phyloP scores from a whole-genome alignment of 2,797 vertebrate genomes.

The Sitta carolinensis region DNA sequence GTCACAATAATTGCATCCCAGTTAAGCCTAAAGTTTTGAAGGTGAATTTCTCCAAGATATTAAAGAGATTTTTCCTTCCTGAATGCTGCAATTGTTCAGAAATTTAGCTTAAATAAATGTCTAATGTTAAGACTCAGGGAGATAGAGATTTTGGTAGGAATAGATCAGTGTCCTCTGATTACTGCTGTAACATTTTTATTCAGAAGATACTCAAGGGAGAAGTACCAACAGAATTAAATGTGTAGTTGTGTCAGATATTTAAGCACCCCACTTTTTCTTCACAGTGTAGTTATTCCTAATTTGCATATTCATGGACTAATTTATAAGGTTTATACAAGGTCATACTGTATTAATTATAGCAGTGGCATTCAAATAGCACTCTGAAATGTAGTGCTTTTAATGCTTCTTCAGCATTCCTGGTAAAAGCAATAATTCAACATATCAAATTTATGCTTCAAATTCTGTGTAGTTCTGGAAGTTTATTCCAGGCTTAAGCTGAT shows the following conservation, averaged over 20 bases:
- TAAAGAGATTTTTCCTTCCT: not conserved
- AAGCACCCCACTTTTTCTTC: conserved; percentile 42
- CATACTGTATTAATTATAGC: conserved; percentile 26
- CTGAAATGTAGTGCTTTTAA: not conserved
- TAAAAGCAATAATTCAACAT: not conserved
- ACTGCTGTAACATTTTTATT: conserved; percentile 32
- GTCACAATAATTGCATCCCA: not conserved
- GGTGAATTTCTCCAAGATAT: not conserved
- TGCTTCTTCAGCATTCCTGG: conserved; percentile 22
- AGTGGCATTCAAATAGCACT: not conserved
- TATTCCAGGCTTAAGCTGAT: not conserved
- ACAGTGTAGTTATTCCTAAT: not conserved
- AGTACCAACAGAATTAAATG: conserved; percentile 26
- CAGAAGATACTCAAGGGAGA: not conserved
- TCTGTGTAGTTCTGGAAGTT: not conserved
- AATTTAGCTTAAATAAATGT: conserved; percentile 18
- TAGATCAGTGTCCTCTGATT: conserved; percentile 8
- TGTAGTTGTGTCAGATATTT: conserved; percentile 52
- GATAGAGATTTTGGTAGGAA: not conserved
- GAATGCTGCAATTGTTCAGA: not conserved
- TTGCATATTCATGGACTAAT: conserved; percentile 47
- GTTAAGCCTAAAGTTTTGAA: not conserved
- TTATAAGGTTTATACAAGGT: conserved; percentile 25
- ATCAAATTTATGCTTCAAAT: not conserved
- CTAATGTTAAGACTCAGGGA: not conserved